Conservation (phyloP, 1,140 invertebrate genomes). For the Asobara japonica region DNA sequence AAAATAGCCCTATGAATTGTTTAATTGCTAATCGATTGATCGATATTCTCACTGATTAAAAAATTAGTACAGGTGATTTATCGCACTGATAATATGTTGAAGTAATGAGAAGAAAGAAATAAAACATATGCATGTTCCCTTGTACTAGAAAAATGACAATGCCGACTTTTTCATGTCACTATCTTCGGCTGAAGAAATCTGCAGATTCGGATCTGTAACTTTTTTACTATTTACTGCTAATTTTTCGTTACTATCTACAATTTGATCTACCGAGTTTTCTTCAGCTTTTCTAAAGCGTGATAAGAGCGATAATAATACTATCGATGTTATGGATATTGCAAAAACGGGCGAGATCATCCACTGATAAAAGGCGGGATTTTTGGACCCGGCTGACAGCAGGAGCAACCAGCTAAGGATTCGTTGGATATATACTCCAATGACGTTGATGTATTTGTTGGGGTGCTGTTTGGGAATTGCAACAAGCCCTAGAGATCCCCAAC, state of each 20-base stretch:
- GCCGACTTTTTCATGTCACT: too few relatives aligned
- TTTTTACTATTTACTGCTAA: background rate
- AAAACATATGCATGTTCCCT: too few relatives aligned
- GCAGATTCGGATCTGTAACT: too few relatives aligned
- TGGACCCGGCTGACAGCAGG: constrained; percentile 45
- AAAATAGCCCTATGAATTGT: too few relatives aligned
- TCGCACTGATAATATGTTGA: too few relatives aligned
- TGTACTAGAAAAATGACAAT: too few relatives aligned
- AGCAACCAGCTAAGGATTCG: constrained; percentile 52
- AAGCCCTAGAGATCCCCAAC: constrained; percentile 55
- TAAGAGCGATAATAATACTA: constrained; percentile 29
- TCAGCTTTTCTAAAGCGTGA: background rate
- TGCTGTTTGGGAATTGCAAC: constrained; percentile 50
- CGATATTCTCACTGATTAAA: too few relatives aligned
- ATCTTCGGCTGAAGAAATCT: background rate
- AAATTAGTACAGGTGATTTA: too few relatives aligned
- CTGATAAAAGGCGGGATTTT: constrained; percentile 52
- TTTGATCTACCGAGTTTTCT: background rate
- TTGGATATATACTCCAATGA: constrained; percentile 40
- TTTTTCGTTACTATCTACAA: background rate
- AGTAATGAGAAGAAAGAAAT: too few relatives aligned
- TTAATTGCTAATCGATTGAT: too few relatives aligned
- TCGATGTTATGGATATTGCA: constrained; percentile 38
- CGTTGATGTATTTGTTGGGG: constrained; percentile 40
- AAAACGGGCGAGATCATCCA: constrained; percentile 59